phyloP scores from a whole-genome alignment of 2,888 invertebrate species.

The Cosmia pyralina region DNA sequence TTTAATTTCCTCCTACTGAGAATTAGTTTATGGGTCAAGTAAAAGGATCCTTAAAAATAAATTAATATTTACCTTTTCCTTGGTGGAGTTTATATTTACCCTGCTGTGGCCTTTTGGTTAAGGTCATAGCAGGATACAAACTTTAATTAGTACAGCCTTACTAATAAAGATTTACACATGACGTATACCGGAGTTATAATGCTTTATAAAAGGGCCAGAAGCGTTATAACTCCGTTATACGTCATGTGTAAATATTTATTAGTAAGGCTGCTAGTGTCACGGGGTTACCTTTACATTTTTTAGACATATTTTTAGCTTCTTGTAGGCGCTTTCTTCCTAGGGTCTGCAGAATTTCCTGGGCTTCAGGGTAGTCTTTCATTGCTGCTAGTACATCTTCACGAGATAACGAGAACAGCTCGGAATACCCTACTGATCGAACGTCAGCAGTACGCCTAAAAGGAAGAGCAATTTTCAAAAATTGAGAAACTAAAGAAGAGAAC shows the following conservation, averaged over 20 bases:
- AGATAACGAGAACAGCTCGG: constrained; percentile 97
- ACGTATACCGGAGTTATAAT: too few relatives aligned
- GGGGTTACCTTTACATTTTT: constrained; percentile 65
- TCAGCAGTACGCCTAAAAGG: constrained; percentile 96
- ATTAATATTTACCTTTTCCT: constrained; percentile 29
- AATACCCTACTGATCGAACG: constrained; percentile 98
- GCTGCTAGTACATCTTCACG: constrained; percentile 98
- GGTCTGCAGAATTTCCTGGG: constrained; percentile 97
- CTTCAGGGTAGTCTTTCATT: constrained; percentile 99
- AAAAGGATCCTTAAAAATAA: constrained; percentile 18
- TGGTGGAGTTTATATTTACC: constrained; percentile 13
- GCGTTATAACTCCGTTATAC: too few relatives aligned
- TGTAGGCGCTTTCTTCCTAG: constrained; percentile 96
- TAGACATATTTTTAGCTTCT: constrained; percentile 93
- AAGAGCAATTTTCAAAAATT: accelerated
- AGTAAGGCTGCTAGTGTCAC: too few relatives aligned
- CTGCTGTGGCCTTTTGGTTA: not conserved
- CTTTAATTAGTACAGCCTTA: too few relatives aligned
- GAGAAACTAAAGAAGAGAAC: not conserved
- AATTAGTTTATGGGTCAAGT: constrained; percentile 22
- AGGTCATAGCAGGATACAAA: not conserved
- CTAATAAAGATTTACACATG: too few relatives aligned
- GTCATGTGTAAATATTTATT: too few relatives aligned
- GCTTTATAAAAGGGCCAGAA: too few relatives aligned
- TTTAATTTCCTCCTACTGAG: constrained; percentile 49